A percentile compares a stretch with the other conserved stretches of the same genome.
phyloP scores from a whole-genome alignment of 2,888 invertebrate species.

The Perithous albicinctus region DNA sequence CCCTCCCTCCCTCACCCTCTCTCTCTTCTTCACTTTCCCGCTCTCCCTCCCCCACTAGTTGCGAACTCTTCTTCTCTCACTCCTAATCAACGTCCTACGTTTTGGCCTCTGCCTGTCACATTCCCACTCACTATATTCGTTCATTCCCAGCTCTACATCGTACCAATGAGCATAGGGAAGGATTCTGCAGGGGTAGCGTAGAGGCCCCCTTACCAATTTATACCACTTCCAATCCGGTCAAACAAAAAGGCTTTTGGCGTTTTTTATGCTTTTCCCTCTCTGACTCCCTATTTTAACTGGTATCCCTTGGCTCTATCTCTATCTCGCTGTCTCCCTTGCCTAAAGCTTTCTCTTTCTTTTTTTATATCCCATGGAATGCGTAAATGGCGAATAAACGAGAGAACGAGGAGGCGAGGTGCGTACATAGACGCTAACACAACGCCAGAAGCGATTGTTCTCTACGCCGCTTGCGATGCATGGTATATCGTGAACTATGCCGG shows the following conservation, averaged over 20 bases:
- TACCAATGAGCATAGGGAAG: slow-evolving; percentile 42
- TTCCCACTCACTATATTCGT: slow-evolving; percentile 43
- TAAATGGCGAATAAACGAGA: slow-evolving; percentile 74
- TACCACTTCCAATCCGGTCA: slow-evolving; percentile 75
- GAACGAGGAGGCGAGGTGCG: slow-evolving; percentile 68
- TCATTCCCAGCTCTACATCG: slow-evolving; percentile 16
- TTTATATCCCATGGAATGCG: slow-evolving; percentile 70
- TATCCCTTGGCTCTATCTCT: slow-evolving; percentile 4
- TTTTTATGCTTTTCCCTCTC: not conserved
- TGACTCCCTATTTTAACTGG: slow-evolving; percentile 16
- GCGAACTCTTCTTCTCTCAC: slow-evolving; percentile 46
- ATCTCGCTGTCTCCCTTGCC: not conserved
- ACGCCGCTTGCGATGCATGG: slow-evolving; percentile 2
- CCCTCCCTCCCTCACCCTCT: too few species aligned
- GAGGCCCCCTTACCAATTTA: slow-evolving; percentile 73
- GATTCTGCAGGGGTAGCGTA: slow-evolving; percentile 38
- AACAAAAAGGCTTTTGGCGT: slow-evolving; percentile 71
- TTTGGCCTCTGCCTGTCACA: slow-evolving; percentile 44
- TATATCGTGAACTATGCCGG: not conserved
- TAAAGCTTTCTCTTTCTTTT: slow-evolving; percentile 29
- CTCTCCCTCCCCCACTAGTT: too few species aligned
- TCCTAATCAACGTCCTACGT: slow-evolving; percentile 69
- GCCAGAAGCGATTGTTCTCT: slow-evolving; percentile 24
- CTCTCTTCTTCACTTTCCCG: too few species aligned
- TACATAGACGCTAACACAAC: not conserved